phyloP scores from a whole-genome alignment of 2,888 invertebrate species.

The Ornithoptera alexandrae region DNA sequence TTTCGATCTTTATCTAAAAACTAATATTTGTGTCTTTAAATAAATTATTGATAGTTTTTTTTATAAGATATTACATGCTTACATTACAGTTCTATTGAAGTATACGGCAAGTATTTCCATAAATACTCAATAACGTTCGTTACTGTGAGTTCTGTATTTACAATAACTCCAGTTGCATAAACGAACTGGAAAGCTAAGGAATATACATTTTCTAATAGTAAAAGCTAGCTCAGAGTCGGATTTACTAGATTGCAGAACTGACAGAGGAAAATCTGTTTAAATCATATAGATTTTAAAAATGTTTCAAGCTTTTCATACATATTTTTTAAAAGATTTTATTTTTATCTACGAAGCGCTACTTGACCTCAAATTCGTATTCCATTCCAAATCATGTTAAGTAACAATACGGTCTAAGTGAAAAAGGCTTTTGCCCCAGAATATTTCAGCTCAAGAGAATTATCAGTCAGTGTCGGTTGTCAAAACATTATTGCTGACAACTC shows the following conservation, averaged over 20 bases:
- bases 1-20: no score
- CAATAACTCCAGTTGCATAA: constrained; percentile 25
- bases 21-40: no score
- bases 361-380: background rate
- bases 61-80: no score
- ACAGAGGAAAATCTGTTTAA: constrained; percentile 21
- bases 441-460: no score
- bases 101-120: background rate
- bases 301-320: constrained; percentile 1
- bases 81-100: no score
- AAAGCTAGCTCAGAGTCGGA: constrained; percentile 11
- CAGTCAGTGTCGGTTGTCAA: no score
- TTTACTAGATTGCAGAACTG: constrained; percentile 21
- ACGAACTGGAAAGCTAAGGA: constrained; percentile 19
- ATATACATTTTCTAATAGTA: constrained; percentile 6
- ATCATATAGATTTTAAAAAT: constrained; percentile 13
- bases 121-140: constrained; percentile 19
- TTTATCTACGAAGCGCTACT: no score
- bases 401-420: no score
- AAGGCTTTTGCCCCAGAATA: no score
- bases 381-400: no score
- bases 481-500: no score
- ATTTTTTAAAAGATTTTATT: constrained; percentile 11
- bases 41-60: no score
- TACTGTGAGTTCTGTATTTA: constrained; percentile 11